phyloP scores from a whole-genome alignment of 2,888 invertebrate species.

The Spilosoma lubricipeda region DNA sequence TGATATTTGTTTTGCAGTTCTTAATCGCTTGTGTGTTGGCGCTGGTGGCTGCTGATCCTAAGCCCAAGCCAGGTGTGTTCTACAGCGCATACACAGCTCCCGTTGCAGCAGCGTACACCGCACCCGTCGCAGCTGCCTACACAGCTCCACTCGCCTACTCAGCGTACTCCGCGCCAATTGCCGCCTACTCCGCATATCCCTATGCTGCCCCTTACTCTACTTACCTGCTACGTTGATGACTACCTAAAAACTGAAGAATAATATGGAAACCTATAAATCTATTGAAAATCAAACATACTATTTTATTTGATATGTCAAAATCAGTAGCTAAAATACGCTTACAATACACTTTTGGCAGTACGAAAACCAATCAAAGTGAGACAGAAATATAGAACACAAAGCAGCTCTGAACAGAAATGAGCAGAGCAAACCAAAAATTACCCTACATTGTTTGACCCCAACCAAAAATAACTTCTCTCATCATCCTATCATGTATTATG shows the following conservation, averaged over 20 bases:
- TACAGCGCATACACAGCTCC: constrained; percentile 61
- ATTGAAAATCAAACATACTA: background rate
- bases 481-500: too few species aligned
- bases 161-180: constrained; percentile 61
- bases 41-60: constrained; percentile 51
- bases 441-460: too few species aligned
- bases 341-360: too few species aligned
- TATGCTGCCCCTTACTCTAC: constrained; percentile 60
- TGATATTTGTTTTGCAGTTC: constrained; percentile 59
- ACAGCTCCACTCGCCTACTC: constrained; percentile 73
- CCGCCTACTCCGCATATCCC: constrained; percentile 62
- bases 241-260: background rate
- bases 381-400: too few species aligned
- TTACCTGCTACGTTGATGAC: background rate
- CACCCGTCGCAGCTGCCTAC: constrained; percentile 76
- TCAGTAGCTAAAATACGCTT: too few species aligned
- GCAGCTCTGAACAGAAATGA: too few species aligned
- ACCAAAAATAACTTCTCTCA: too few species aligned
- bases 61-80: constrained; percentile 60
- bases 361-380: too few species aligned
- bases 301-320: background rate
- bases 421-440: too few species aligned
- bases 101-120: constrained; percentile 61
- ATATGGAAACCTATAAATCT: background rate
- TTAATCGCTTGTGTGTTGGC: constrained; percentile 72